Evolutionary conservation across 2,888 invertebrate species (phyloP).

Genomic region (Oxyteleia sp.): DNA sequence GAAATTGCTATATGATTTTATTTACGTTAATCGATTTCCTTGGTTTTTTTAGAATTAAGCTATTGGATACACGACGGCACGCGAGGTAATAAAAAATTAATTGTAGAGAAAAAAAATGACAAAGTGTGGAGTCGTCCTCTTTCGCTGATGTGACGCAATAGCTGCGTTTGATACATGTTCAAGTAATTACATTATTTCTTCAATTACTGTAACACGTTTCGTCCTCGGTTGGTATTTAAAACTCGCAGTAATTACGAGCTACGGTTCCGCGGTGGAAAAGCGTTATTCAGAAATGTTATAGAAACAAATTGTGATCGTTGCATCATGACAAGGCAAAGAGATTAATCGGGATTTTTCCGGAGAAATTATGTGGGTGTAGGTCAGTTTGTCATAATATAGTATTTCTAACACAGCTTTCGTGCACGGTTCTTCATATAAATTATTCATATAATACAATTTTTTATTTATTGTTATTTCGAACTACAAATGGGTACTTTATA

Average conservation of each 20-base stretch:
- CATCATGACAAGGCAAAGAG: not conserved
- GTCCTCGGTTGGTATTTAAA: not conserved
- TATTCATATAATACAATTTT: too few relatives aligned
- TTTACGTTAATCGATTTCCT: too few relatives aligned
- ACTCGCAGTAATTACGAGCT: not conserved
- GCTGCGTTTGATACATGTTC: not conserved
- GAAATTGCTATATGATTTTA: too few relatives aligned
- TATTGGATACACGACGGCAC: too few relatives aligned
- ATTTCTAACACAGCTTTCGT: too few relatives aligned
- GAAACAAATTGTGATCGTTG: not conserved
- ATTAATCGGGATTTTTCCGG: too few relatives aligned
- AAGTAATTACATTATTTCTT: conserved; percentile 16
- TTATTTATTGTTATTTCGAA: too few relatives aligned
- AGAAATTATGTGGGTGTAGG: too few relatives aligned
- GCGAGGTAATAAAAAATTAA: not conserved
- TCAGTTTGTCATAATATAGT: too few relatives aligned
- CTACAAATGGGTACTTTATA: too few relatives aligned
- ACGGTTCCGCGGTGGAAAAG: not conserved
- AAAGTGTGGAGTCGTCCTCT: not conserved
- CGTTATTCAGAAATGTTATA: not conserved
- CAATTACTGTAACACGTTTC: conserved; percentile 8
- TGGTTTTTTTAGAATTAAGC: too few relatives aligned
- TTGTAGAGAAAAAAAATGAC: not conserved
- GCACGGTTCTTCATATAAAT: too few relatives aligned
- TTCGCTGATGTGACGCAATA: not conserved